Evolutionary conservation across 2,888 invertebrate species (phyloP), one percentile per base, ranked within the genome.

Genomic region (Leucophenga montana): DNA sequence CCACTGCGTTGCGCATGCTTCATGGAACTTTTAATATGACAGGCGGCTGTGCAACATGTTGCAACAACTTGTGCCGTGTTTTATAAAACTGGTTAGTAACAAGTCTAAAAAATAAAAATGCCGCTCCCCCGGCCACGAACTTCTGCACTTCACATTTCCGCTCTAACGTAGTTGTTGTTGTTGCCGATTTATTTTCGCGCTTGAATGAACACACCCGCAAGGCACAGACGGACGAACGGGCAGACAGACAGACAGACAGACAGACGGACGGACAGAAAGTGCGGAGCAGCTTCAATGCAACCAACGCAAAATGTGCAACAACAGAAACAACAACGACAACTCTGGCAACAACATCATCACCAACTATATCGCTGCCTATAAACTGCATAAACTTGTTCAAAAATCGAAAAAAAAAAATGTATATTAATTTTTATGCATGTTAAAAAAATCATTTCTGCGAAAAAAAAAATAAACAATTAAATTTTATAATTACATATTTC

Each of bases 181-280:
- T 70, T 72, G 81, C 79, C 82, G 84, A 85, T 85, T 85, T 82
- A 85, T 85, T 39, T 39, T 73, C 82, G 85, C 85, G 84, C 82
- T 84, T 85, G 85, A 85, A 84, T 85, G 85, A 84, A 80, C 85
- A 85, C 82, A 79, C 85, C 85, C 77, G 79, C 77, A 77, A 74
- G 80, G 73, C 74, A 78, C 65, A 68, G 59, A 39, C n/a, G 16
- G n/a, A n/a, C n/a, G n/a, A n/a, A n/a, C n/a, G n/a, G n/a, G n/a
- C n/a, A n/a, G n/a, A n/a, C n/a, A n/a, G n/a, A n/a, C n/a, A n/a
- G n/a, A n/a, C n/a, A n/a, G n/a, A n/a, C n/a, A n/a, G n/a, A 78
- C 65, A 68, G 59, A 39, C n/a, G 73, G 27, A 50, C 70, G 54
- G 18, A 14, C 65, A 59, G 16, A 18, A 22, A 18, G 16, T 53